Percentiles rank a stretch among this genome's conserved stretches.
These are phyloP conservation scores for Premnoplex brunnescens DNA, from an alignment of 2,797 vertebrate genomes.

Conservation along the genomic window DNA sequence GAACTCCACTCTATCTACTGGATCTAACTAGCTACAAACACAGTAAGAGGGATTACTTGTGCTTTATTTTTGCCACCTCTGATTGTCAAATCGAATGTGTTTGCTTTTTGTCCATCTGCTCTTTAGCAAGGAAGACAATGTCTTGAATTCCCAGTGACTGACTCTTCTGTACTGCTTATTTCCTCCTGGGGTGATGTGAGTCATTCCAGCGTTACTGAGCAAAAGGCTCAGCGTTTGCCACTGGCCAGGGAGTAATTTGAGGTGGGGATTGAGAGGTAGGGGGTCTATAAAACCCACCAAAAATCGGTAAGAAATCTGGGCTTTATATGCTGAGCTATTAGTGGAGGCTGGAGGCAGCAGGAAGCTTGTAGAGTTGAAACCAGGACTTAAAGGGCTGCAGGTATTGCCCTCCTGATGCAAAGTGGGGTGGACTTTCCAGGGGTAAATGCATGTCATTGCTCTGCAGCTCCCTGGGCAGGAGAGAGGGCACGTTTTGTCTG, in stretches of 20 bases:
- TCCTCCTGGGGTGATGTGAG: background rate
- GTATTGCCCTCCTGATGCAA: background rate
- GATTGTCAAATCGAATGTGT: background rate
- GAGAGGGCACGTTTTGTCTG: background rate
- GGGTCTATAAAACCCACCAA: background rate
- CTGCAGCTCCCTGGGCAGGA: rapidly evolving
- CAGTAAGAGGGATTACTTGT: background rate
- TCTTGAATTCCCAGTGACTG: background rate
- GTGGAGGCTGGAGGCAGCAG: background rate
- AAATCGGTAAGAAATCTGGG: background rate
- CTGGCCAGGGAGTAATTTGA: background rate
- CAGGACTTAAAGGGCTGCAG: background rate
- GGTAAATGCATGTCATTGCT: background rate
- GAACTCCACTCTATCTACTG: rapidly evolving
- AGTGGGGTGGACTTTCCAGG: background rate
- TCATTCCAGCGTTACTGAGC: background rate
- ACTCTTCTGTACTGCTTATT: background rate
- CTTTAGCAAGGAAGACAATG: background rate
- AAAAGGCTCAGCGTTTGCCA: background rate
- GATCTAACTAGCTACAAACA: background rate
- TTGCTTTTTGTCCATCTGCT: background rate
- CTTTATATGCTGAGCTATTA: background rate
- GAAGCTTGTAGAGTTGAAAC: background rate
- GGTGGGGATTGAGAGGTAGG: background rate
- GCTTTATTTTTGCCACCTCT: background rate